Conservation (phyloP, 2,888 invertebrate species). For the Cacoxenus indagator region DNA sequence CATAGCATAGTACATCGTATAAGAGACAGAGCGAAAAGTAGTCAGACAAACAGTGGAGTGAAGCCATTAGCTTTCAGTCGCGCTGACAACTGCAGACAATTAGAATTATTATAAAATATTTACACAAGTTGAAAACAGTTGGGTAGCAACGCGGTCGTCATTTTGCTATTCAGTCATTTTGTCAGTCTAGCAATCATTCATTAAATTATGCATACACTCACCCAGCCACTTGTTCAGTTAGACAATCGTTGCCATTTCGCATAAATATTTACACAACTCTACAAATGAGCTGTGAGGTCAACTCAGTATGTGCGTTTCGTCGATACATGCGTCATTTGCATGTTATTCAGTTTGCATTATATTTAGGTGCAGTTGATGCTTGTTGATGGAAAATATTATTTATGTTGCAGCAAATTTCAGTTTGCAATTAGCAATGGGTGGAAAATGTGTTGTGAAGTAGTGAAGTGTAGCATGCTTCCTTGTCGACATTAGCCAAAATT, state of each 20-base stretch:
- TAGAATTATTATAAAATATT: conserved; percentile 49
- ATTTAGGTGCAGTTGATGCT: background rate
- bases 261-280: background rate
- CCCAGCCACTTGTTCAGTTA: background rate
- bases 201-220: no score
- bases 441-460: background rate
- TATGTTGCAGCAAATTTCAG: conserved; percentile 11
- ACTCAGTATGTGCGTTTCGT: no score
- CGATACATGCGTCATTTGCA: background rate
- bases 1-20: background rate
- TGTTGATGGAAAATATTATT: background rate
- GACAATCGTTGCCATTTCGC: background rate
- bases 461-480: background rate
- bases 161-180: background rate
- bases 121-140: conserved; percentile 31
- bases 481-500: background rate
- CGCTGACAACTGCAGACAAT: conserved; percentile 37
- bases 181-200: background rate
- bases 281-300: background rate
- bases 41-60: background rate
- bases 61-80: conserved; percentile 4
- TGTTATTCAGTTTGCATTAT: conserved; percentile 9
- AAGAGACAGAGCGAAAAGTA: background rate
- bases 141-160: background rate
- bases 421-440: conserved; percentile 11